These are phyloP conservation scores for Drosophila leontia DNA, from an alignment of 1,140 invertebrate genomes.

Conservation along the genomic window DNA sequence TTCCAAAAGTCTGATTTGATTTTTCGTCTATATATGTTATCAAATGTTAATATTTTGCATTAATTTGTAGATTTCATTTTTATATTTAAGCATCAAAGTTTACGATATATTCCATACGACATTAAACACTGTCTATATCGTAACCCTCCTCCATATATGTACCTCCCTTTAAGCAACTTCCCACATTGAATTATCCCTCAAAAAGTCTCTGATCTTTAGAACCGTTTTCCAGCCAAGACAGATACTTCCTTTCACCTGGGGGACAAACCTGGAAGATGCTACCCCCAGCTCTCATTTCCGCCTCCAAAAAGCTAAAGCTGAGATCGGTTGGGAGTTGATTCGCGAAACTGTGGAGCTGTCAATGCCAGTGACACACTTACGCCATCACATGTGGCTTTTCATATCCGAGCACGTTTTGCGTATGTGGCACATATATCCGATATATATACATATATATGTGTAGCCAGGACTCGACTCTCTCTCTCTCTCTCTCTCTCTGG, in stretches of 20 bases:
- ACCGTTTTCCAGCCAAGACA: constrained; percentile 3
- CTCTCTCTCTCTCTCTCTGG: constrained; percentile 9
- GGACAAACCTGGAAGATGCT: background rate
- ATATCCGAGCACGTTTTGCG: constrained; percentile 14
- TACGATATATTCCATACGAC: background rate
- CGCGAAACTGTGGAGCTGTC: constrained; percentile 21
- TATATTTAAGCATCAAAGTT: too few species aligned
- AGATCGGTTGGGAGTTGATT: constrained; percentile 3
- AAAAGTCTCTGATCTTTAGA: background rate
- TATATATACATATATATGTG: constrained; percentile 1
- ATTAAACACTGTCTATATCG: background rate
- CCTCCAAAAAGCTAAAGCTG: background rate
- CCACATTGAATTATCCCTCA: background rate
- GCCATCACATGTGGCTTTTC: constrained; percentile 36
- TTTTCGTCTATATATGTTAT: too few species aligned
- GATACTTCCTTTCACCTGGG: constrained; percentile 24
- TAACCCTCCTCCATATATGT: too few species aligned
- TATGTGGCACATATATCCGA: constrained; percentile 13
- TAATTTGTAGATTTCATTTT: too few species aligned
- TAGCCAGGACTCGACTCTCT: constrained; percentile 12
- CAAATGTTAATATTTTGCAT: too few species aligned
- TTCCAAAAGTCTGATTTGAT: too few species aligned
- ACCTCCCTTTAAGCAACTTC: background rate
- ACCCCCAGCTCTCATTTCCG: background rate
- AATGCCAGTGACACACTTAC: constrained; percentile 63